A percentile compares a stretch with the other conserved stretches of the same genome.
These are phyloP conservation scores for Drosophila pegasa DNA, from an alignment of 2,888 invertebrate genomes.

Conservation along the genomic window DNA sequence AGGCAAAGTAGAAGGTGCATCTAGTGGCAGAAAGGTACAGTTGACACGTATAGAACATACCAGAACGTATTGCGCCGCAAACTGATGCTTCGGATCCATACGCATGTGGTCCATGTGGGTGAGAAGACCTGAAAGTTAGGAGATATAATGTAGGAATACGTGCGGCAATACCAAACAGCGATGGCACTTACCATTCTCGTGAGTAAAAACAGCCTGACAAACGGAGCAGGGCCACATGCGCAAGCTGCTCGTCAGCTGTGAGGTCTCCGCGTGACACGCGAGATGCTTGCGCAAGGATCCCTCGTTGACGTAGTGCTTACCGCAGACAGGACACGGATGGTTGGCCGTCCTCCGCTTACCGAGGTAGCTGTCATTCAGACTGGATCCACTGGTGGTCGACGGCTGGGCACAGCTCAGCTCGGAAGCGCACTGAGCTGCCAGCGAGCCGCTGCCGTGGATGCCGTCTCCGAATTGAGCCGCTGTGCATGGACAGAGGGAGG, in stretches of 20 bases:
- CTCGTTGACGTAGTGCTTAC: conserved; percentile 98
- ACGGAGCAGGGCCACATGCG: conserved; percentile 98
- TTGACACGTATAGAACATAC: conserved; percentile 30
- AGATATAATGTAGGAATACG: conserved; percentile 37
- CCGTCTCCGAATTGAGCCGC: conserved; percentile 56
- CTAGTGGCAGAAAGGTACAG: not conserved
- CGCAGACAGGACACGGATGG: conserved; percentile 97
- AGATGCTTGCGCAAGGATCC: conserved; percentile 96
- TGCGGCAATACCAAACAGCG: no score
- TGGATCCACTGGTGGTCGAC: conserved; percentile 75
- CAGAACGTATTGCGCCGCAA: conserved; percentile 96
- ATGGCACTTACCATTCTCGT: conserved; percentile 93
- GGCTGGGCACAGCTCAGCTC: conserved; percentile 77
- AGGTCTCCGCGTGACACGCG: conserved; percentile 96
- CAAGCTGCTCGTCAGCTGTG: conserved; percentile 93
- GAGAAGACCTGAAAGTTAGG: conserved; percentile 89
- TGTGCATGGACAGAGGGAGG: conserved; percentile 6
- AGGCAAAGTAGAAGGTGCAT: no score
- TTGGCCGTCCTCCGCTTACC: conserved; percentile 97
- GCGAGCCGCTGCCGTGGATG: conserved; percentile 25
- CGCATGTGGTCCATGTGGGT: conserved; percentile 98
- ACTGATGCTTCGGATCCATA: conserved; percentile 98
- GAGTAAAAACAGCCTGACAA: conserved; percentile 97
- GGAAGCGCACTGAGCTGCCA: conserved; percentile 47
- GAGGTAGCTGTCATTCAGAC: conserved; percentile 90